Conservation (phyloP, 2,797 vertebrate genomes). For the Poeciliopsis gracilis region DNA sequence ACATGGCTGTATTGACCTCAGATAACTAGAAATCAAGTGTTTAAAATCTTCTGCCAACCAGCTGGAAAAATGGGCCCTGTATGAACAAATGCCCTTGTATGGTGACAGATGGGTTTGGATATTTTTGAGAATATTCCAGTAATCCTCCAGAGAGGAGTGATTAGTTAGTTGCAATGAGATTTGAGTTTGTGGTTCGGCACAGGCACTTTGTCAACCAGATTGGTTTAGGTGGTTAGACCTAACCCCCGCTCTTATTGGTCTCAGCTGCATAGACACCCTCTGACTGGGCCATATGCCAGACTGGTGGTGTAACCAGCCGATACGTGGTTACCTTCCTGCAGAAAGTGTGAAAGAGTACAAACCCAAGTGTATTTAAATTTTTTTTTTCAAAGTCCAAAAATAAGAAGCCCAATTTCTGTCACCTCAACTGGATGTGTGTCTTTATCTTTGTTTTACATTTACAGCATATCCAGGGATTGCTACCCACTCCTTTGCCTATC, state of each 20-base stretch:
- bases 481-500: constrained; percentile 40
- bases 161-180: constrained; percentile 51
- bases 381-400: background rate
- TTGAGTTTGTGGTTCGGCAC: constrained; percentile 33
- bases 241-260: background rate
- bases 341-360: background rate
- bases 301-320: constrained; percentile 19
- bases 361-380: too few species aligned
- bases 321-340: constrained; percentile 31
- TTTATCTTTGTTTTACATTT: constrained; percentile 20
- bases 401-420: background rate
- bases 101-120: constrained; percentile 52
- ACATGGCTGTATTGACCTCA: constrained; percentile 10
- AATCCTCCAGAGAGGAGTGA: constrained; percentile 53
- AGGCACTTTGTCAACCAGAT: constrained; percentile 14
- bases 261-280: constrained; percentile 14
- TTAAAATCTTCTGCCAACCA: constrained; percentile 31
- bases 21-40: constrained; percentile 22
- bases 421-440: background rate
- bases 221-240: constrained; percentile 14
- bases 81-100: constrained; percentile 37
- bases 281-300: constrained; percentile 38
- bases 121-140: constrained; percentile 36
- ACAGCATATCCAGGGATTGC: constrained; percentile 44
- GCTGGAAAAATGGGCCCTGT: constrained; percentile 25